Evolutionary conservation across 2,888 invertebrate genomes (phyloP).

Genomic region (Formica aserva): DNA sequence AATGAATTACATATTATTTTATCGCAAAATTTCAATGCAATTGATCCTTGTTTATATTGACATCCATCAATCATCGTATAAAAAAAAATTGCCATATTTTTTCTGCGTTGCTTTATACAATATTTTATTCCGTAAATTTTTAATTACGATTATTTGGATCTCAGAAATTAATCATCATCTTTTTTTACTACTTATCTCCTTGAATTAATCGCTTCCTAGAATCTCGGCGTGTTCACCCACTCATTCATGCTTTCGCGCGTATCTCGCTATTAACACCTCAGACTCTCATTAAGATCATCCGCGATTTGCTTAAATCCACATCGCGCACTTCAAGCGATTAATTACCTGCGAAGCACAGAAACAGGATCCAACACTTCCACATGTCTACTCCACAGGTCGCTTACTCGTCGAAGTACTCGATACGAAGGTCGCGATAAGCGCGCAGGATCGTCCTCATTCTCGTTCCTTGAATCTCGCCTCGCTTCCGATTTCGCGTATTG

Average conservation of each 20-base stretch:
- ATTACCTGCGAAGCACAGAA: slow-evolving; percentile 81
- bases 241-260: background rate
- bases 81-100: background rate
- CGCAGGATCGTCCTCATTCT: slow-evolving; percentile 72
- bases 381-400: slow-evolving; percentile 65
- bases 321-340: slow-evolving; percentile 36
- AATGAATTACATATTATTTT: slow-evolving; percentile 26
- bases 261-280: background rate
- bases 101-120: background rate
- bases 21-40: slow-evolving; percentile 26
- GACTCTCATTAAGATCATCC: slow-evolving; percentile 17
- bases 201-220: background rate
- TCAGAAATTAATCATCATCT: background rate
- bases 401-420: slow-evolving; percentile 70
- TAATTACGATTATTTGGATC: background rate
- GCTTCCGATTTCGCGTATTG: slow-evolving; percentile 15
- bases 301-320: background rate
- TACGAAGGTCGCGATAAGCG: slow-evolving; percentile 52
- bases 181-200: background rate
- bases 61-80: background rate
- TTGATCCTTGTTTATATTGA: background rate
- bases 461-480: slow-evolving; percentile 44
- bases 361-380: slow-evolving; percentile 76
- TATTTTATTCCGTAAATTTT: slow-evolving; percentile 4
- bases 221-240: slow-evolving; percentile 18